These are phyloP conservation scores for Ophthalmolycus amberensis DNA, from an alignment of 2,113 vertebrate genomes.

Conservation along the genomic window DNA sequence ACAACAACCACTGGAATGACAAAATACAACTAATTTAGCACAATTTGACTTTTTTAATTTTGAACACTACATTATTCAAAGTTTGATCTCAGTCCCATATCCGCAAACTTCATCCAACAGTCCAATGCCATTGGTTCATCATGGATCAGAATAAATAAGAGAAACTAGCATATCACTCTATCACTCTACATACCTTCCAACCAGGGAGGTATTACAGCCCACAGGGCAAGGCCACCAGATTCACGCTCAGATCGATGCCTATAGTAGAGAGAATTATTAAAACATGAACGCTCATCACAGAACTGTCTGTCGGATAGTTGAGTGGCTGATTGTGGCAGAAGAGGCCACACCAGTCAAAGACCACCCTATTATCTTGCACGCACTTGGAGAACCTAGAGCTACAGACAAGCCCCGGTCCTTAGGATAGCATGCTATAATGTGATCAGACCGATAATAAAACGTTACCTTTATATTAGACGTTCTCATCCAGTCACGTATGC, in stretches of 20 bases:
- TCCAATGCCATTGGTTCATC: constrained; percentile 77
- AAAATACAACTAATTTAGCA: too few relatives aligned
- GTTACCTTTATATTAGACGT: neutral
- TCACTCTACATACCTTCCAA: constrained; percentile 18
- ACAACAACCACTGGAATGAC: too few relatives aligned
- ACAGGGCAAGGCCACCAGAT: neutral
- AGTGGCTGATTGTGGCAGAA: constrained; percentile 83
- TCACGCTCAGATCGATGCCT: neutral
- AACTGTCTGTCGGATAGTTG: constrained; percentile 83
- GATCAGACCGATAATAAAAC: rapidly evolving
- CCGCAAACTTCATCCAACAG: neutral
- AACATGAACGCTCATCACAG: neutral
- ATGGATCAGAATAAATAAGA: constrained; percentile 74
- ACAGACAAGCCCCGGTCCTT: constrained; percentile 60
- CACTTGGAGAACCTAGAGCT: constrained; percentile 84
- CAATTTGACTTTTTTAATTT: too few relatives aligned
- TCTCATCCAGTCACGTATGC: neutral
- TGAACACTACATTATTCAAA: neutral
- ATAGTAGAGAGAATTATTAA: rapidly evolving
- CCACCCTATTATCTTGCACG: constrained; percentile 85
- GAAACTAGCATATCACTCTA: rapidly evolving
- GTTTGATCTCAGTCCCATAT: neutral
- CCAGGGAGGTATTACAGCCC: rapidly evolving
- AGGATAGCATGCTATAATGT: constrained; percentile 63
- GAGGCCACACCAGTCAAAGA: constrained; percentile 84